A percentile compares a stretch with the other conserved stretches of the same genome.
These are phyloP conservation scores for Channa striata DNA, from an alignment of 2,797 vertebrate species.

Conservation along the genomic window DNA sequence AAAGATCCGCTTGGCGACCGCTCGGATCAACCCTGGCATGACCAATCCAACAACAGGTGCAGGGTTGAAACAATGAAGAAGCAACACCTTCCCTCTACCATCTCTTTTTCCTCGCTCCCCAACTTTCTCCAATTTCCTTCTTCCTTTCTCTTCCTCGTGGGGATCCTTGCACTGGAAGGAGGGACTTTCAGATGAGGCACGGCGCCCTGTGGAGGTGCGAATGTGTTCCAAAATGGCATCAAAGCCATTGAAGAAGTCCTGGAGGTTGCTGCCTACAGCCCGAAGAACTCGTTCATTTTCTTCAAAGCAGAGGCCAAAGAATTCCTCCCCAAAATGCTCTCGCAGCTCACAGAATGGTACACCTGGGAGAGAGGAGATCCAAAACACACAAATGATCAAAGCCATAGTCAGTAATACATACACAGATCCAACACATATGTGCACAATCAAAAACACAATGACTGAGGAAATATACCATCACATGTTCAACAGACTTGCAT, in stretches of 20 bases:
- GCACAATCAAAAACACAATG: slow-evolving; percentile 1
- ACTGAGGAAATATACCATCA: not conserved
- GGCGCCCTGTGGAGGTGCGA: slow-evolving; percentile 94
- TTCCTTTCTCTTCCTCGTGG: slow-evolving; percentile 83
- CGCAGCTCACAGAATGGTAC: slow-evolving; percentile 93
- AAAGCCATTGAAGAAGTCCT: slow-evolving; percentile 99
- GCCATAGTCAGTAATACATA: slow-evolving; percentile 4
- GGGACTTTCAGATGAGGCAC: slow-evolving; percentile 92
- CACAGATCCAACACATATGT: not conserved
- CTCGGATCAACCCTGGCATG: slow-evolving; percentile 95
- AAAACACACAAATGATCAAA: slow-evolving; percentile 16
- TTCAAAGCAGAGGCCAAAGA: slow-evolving; percentile 96
- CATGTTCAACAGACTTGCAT: not conserved
- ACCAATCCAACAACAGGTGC: slow-evolving; percentile 94
- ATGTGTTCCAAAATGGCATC: slow-evolving; percentile 98
- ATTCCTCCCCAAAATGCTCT: slow-evolving; percentile 95
- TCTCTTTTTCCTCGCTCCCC: slow-evolving; percentile 39
- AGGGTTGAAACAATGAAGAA: slow-evolving; percentile 95
- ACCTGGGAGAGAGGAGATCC: slow-evolving; percentile 80
- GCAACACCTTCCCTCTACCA: slow-evolving; percentile 74
- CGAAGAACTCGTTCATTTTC: slow-evolving; percentile 97
- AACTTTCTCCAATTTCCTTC: slow-evolving; percentile 57
- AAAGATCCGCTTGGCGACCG: slow-evolving; percentile 94
- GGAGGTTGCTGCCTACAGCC: slow-evolving; percentile 94
- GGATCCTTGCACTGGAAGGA: slow-evolving; percentile 98